These are phyloP conservation scores for Thaumetopoea pityocampa DNA, from an alignment of 1,140 invertebrate genomes.

Conservation along the genomic window DNA sequence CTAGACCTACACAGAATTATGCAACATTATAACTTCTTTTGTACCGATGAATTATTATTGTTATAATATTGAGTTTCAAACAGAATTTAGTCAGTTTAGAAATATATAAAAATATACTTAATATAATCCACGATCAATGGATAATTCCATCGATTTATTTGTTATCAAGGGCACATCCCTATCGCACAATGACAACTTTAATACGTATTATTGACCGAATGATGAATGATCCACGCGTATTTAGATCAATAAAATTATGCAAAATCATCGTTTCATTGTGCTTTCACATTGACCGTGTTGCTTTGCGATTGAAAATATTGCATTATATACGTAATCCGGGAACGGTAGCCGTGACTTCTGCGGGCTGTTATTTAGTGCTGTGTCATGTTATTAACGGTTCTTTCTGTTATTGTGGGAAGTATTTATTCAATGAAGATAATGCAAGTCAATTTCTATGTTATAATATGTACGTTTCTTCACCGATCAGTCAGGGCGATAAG, in stretches of 20 bases:
- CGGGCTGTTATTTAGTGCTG: conserved; percentile 23
- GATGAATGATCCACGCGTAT: conserved; percentile 69
- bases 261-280: conserved; percentile 63
- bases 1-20: too few relatives aligned
- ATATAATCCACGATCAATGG: too few relatives aligned
- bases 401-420: conserved; percentile 2
- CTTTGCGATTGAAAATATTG: conserved; percentile 38
- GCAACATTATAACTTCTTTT: too few relatives aligned
- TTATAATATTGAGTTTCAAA: too few relatives aligned
- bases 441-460: not conserved
- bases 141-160: conserved; percentile 22
- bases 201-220: conserved; percentile 64
- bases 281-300: conserved; percentile 54
- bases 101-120: too few relatives aligned
- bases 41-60: too few relatives aligned
- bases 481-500: too few relatives aligned
- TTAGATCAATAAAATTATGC: conserved; percentile 72
- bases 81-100: too few relatives aligned
- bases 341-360: conserved; percentile 9
- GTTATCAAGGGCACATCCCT: conserved; percentile 29
- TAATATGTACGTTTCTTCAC: conserved; percentile 6
- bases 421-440: not conserved
- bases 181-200: conserved; percentile 49
- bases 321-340: conserved; percentile 29
- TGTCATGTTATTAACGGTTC: conserved; percentile 37